Evolutionary conservation across 2,797 vertebrate genomes (phyloP).

Genomic region (Parauchenoglanis punctatus): DNA sequence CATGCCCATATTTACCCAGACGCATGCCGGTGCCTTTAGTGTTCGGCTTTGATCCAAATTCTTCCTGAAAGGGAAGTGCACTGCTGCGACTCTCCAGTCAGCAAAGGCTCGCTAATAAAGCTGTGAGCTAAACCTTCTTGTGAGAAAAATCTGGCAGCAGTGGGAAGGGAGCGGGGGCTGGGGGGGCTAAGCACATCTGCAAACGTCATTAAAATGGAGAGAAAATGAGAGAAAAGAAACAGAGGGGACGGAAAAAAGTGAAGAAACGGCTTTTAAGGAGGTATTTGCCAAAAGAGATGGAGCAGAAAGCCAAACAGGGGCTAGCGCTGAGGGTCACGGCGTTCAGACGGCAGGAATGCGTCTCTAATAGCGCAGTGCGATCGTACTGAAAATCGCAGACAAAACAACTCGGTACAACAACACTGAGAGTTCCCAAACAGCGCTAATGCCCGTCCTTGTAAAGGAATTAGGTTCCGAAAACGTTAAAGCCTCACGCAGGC

Average conservation of each 20-base stretch:
- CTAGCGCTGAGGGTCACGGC: constrained; percentile 56
- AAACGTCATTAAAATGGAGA: constrained; percentile 74
- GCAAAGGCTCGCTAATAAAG: constrained; percentile 45
- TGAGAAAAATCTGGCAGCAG: constrained; percentile 42
- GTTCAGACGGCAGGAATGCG: constrained; percentile 49
- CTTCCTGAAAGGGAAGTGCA: not conserved
- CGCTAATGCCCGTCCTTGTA: not conserved
- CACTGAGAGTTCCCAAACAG: not conserved
- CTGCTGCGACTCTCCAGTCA: constrained; percentile 30
- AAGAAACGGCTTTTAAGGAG: constrained; percentile 61
- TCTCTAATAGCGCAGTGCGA: not conserved
- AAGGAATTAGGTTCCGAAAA: not conserved
- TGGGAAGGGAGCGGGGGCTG: no score
- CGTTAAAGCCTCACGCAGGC: not conserved
- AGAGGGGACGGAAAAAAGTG: not conserved
- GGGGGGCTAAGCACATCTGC: constrained; percentile 71
- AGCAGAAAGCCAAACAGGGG: constrained; percentile 77
- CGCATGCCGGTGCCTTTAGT: not conserved
- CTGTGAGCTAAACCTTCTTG: constrained; percentile 36
- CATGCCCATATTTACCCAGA: not conserved
- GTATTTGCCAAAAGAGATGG: constrained; percentile 73
- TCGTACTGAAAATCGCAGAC: not conserved
- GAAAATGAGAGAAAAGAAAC: not conserved
- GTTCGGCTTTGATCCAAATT: constrained; percentile 42
- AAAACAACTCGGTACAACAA: not conserved